Conservation (phyloP, 1,140 invertebrate genomes). For the Antheraea mylitta region DNA sequence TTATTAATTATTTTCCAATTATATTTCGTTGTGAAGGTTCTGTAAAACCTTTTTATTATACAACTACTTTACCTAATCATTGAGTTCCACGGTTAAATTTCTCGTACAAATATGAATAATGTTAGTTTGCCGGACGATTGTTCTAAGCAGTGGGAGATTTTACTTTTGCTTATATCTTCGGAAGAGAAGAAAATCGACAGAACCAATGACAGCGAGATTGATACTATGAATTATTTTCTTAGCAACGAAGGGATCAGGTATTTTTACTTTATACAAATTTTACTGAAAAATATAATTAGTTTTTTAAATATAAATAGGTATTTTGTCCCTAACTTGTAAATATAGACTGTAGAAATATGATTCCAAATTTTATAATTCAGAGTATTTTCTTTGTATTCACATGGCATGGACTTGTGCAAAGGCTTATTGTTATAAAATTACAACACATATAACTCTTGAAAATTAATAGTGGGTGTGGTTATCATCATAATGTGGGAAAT, state of each 20-base stretch:
- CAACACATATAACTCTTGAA: too few relatives aligned
- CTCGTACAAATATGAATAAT: conserved; percentile 8
- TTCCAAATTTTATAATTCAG: too few relatives aligned
- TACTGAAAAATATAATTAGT: not conserved
- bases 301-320: not conserved
- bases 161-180: conserved; percentile 58
- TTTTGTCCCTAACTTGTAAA: not conserved
- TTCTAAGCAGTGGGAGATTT: conserved; percentile 64
- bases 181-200: conserved; percentile 69
- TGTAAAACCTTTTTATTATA: not conserved
- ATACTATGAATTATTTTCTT: conserved; percentile 62
- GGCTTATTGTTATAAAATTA: too few relatives aligned
- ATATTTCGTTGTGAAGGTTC: not conserved
- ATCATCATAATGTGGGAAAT: too few relatives aligned
- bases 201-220: conserved; percentile 54
- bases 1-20: not conserved
- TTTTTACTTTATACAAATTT: not conserved
- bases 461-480: too few relatives aligned
- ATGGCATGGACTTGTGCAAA: too few relatives aligned
- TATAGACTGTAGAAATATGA: not conserved
- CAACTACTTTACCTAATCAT: not conserved
- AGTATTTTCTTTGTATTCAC: too few relatives aligned
- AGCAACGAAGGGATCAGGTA: conserved; percentile 60
- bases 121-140: conserved; percentile 46
- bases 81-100: not conserved